Evolutionary conservation across 1,140 invertebrate genomes (phyloP).

Genomic region (Drosophila cardini): DNA sequence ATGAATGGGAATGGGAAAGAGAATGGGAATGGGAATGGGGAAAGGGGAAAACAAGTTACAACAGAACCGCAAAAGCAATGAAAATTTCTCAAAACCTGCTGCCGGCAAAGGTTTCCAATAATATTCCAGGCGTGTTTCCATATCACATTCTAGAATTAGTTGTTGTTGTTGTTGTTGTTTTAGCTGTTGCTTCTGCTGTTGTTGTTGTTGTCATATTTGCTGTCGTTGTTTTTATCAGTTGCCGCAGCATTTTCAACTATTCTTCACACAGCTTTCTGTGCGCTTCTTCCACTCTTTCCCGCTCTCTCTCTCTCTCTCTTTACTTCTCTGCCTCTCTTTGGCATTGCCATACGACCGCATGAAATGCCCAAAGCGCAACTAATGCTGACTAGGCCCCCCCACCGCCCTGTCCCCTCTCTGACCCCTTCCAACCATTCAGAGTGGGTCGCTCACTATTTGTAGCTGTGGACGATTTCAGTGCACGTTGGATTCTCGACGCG

Average conservation of each 20-base stretch:
- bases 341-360: conserved; percentile 9
- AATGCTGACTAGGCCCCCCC: conserved; percentile 42
- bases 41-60: conserved; percentile 46
- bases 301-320: conserved; percentile 19
- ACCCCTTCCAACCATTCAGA: conserved; percentile 12
- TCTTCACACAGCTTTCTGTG: background rate
- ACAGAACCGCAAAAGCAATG: conserved; percentile 52
- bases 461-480: conserved; percentile 50
- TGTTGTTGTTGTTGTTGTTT: conserved; percentile 4
- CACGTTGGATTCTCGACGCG: conserved; percentile 73
- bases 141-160: conserved; percentile 9
- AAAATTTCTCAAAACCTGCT: conserved; percentile 42
- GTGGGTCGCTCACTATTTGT: conserved; percentile 50
- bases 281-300: conserved; percentile 17
- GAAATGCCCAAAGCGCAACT: conserved; percentile 42
- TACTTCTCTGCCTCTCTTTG: conserved; percentile 15
- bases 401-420: background rate
- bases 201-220: conserved; percentile 14
- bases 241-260: conserved; percentile 49
- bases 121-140: conserved; percentile 31
- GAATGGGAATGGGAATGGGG: no score
- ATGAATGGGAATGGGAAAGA: background rate
- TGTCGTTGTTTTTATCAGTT: conserved; percentile 35
- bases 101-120: conserved; percentile 5
- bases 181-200: conserved; percentile 8